Evolutionary conservation across 2,797 vertebrate species (phyloP).

Genomic region (Clarias fuscus): DNA sequence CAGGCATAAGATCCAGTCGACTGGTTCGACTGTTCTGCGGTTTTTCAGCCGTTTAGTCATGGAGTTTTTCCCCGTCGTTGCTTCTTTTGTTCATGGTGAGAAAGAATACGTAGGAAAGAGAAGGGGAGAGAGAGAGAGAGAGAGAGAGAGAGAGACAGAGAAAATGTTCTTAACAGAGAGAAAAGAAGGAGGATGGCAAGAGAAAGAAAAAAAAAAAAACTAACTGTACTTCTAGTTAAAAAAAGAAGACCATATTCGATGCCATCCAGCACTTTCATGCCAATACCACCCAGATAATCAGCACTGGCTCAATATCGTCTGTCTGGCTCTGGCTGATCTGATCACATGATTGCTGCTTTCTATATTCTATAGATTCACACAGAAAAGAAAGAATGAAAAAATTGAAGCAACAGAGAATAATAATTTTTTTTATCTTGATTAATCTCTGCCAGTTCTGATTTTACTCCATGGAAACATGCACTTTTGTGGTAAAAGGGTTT

Average conservation of each 20-base stretch:
- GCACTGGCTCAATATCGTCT: conserved; percentile 41
- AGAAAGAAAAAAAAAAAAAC: neutral
- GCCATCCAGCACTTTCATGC: conserved; percentile 11
- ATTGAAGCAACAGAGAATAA: neutral
- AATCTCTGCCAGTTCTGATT: neutral
- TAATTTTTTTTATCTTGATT: too few relatives aligned
- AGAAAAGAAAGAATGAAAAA: neutral
- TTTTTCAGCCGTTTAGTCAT: conserved; percentile 57
- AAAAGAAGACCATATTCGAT: neutral
- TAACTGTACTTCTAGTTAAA: neutral
- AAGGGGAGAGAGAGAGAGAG: neutral
- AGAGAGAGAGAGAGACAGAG: too few relatives aligned
- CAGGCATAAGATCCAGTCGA: neutral
- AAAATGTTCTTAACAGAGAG: neutral
- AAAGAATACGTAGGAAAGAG: conserved; percentile 45
- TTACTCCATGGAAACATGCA: too few relatives aligned
- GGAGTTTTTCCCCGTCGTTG: conserved; percentile 49
- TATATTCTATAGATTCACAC: neutral
- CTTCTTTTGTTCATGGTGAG: conserved; percentile 68
- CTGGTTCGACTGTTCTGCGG: conserved; percentile 56
- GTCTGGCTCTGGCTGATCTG: conserved; percentile 70
- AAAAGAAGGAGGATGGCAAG: neutral
- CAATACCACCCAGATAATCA: neutral
- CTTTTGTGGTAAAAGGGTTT: too few relatives aligned
- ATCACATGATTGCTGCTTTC: conserved; percentile 75